Evolutionary conservation across 1,140 invertebrate species (phyloP), one percentile per base, ranked within the genome.

Genomic region (Anagrus nilaparvatae): DNA sequence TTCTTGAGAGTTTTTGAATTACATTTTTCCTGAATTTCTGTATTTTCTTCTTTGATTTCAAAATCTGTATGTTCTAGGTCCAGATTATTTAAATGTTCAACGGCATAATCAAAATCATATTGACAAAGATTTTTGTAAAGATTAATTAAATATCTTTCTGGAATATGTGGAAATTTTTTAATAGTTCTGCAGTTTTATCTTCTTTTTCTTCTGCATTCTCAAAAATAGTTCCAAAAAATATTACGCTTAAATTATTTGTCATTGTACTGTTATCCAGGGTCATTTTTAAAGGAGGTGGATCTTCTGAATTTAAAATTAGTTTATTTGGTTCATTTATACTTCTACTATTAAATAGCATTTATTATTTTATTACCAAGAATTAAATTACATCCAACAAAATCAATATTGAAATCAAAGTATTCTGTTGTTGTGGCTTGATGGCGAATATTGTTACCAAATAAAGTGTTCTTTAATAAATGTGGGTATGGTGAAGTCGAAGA

Each of bases 51-150:
- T n/a, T n/a, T n/a, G n/a, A n/a, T n/a, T n/a, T n/a, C n/a, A n/a
- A 27, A 27, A 27, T 7, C 24, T 6, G 24, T 12, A 1, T 46
- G 13, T 5, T 38, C 29, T 0, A 14, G 1, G 5, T 36, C 25
- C 12, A 46, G 17, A 5, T 34, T 40, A 2, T 13, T 33, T 5
- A 89, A 61, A 39, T 87, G 68, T 50, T 85, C 79, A 9, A 80
- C 72, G 12, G 82, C 75, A 82, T 82, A 87, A 48, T 84, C 71
- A 19, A 84, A 69, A 63, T 89, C 73, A 19, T 75, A 74, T 23
- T 74, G 63, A 62, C 84, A 90, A 45, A 51, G 40, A 31, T 81
- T 79, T 5, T 79, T 73, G 54, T 83, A 81, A 23, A 89, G 70
- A 48, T 86, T 77, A 50, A 67, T 63, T 10, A 87, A 61, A 44